phyloP scores from a whole-genome alignment of 2,797 vertebrate species.

The Macropus fuliginosus region DNA sequence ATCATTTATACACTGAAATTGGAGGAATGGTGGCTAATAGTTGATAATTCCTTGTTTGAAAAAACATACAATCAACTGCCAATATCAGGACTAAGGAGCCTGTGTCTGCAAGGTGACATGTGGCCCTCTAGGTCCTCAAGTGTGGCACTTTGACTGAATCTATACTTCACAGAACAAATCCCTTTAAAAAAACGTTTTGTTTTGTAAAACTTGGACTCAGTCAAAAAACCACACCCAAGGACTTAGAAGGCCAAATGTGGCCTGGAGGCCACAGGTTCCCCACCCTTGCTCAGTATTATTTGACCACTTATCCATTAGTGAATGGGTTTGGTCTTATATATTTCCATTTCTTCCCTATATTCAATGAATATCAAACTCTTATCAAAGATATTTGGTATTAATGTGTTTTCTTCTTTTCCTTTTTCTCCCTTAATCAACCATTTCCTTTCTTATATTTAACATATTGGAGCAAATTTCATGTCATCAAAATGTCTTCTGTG shows the following conservation, averaged over 20 bases:
- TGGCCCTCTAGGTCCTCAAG: no score
- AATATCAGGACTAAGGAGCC: neutral
- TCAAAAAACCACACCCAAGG: no score
- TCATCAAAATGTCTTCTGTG: neutral
- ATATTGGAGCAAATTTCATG: neutral
- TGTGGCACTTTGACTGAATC: no score
- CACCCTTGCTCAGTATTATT: neutral
- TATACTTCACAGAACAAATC: no score
- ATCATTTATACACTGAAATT: neutral
- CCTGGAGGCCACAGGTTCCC: no score
- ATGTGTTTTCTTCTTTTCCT: neutral
- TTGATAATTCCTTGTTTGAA: neutral
- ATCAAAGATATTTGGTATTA: neutral
- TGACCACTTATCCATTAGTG: neutral
- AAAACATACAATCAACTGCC: neutral
- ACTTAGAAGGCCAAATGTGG: no score
- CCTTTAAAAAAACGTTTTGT: no score
- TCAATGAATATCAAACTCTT: neutral
- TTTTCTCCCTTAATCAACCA: neutral
- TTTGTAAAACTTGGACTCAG: no score
- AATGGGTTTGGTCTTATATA: neutral
- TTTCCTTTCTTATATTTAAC: neutral
- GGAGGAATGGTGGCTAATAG: neutral
- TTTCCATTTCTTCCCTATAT: neutral
- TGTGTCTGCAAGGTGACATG: no score